A percentile compares a stretch with the other conserved stretches of the same genome.
phyloP scores from a whole-genome alignment of 2,113 vertebrate genomes.

The Chlorocebus sabaeus region DNA sequence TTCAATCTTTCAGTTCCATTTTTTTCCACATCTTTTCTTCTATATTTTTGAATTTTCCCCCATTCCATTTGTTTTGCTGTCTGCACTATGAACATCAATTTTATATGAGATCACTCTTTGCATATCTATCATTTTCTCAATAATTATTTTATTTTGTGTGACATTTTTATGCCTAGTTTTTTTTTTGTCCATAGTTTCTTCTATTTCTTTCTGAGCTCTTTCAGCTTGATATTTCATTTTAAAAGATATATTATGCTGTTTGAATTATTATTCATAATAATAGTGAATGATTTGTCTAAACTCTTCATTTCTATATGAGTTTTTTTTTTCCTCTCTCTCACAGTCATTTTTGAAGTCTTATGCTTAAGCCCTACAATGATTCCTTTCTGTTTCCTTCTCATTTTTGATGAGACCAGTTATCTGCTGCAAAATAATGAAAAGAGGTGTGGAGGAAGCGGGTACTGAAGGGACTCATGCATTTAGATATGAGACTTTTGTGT shows the following conservation, averaged over 20 bases:
- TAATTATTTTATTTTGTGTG: slow-evolving; percentile 8
- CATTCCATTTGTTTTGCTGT: background rate
- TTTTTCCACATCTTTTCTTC: background rate
- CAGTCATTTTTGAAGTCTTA: background rate
- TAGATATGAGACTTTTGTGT: background rate
- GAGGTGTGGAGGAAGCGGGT: background rate
- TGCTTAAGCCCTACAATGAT: background rate
- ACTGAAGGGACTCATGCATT: background rate
- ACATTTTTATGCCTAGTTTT: background rate
- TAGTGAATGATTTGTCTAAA: background rate
- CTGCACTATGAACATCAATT: background rate
- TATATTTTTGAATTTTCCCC: background rate
- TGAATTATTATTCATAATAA: background rate
- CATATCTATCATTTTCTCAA: background rate
- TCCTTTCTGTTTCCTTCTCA: background rate
- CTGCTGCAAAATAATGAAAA: background rate
- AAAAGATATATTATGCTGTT: background rate
- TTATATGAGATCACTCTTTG: background rate
- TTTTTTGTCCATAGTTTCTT: background rate
- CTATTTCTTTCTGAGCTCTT: background rate
- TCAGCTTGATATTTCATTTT: background rate
- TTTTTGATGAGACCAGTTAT: background rate
- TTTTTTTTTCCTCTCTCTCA: background rate
- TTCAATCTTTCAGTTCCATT: background rate
- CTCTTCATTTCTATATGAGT: background rate